Conservation (phyloP, 2,797 vertebrate genomes). For the Hydrolagus colliei region DNA sequence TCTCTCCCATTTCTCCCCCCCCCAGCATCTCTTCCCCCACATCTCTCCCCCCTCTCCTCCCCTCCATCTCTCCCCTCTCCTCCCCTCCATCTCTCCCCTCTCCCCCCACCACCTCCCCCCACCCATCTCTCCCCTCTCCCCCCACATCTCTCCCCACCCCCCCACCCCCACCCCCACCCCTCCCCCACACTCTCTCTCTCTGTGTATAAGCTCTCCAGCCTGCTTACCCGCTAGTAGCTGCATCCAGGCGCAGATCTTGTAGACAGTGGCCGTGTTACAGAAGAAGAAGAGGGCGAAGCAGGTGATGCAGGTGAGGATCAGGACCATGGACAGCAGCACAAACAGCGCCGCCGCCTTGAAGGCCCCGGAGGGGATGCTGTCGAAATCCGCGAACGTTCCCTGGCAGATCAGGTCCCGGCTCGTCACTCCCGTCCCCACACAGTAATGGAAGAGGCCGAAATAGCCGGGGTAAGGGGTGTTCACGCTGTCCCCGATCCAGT, state of each 20-base stretch:
- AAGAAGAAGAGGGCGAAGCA: constrained; percentile 96
- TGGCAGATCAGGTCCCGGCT: constrained; percentile 81
- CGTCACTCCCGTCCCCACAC: constrained; percentile 77
- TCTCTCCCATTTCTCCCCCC: too few relatives aligned
- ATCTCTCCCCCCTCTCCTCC: too few relatives aligned
- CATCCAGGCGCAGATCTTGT: constrained; percentile 98
- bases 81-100: too few relatives aligned
- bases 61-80: too few relatives aligned
- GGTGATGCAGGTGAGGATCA: constrained; percentile 88
- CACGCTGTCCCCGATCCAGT: constrained; percentile 95
- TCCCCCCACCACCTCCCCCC: too few relatives aligned
- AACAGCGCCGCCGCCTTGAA: constrained; percentile 89
- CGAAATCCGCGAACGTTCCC: constrained; percentile 89
- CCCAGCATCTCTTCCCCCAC: too few relatives aligned
- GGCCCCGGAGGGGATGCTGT: constrained; percentile 85
- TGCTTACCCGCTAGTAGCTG: constrained; percentile 86
- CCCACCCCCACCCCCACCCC: too few relatives aligned
- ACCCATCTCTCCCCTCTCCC: neutral
- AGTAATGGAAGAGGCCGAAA: constrained; percentile 94
- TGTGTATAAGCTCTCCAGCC: neutral
- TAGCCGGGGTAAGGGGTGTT: constrained; percentile 86
- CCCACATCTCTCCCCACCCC: neutral
- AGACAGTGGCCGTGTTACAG: constrained; percentile 95
- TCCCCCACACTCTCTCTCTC: neutral
- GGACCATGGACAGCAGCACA: constrained; percentile 94